A percentile compares a stretch with the other conserved stretches of the same genome.
These are phyloP conservation scores for Artibeus jamaicensis DNA, from an alignment of 2,797 vertebrate species.

Conservation along the genomic window DNA sequence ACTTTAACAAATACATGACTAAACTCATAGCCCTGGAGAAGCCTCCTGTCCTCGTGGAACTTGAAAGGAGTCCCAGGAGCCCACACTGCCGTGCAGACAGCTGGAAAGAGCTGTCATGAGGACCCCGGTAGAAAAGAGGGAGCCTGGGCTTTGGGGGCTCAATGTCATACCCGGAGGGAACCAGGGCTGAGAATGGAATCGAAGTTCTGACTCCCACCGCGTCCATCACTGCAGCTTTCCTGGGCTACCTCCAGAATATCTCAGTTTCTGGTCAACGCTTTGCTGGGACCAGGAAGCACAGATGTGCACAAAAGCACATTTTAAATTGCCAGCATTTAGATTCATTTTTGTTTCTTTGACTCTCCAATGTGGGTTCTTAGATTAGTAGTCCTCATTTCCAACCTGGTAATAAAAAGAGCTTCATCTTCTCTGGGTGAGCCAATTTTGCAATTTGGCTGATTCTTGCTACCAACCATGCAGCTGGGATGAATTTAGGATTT, in stretches of 20 bases:
- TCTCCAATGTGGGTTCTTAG: conserved; percentile 24
- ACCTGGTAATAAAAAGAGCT: conserved; percentile 31
- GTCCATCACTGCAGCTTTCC: not conserved
- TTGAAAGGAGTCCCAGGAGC: not conserved
- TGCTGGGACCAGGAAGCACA: conserved; percentile 7
- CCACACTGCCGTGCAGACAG: not conserved
- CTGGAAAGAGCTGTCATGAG: conserved; percentile 12
- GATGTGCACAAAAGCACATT: conserved; percentile 28
- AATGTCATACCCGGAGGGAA: not conserved
- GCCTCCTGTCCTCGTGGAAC: not conserved
- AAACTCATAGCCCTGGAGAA: not conserved
- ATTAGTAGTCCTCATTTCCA: conserved; percentile 39
- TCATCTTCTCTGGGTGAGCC: conserved; percentile 12
- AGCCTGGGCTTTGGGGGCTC: not conserved
- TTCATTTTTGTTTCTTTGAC: conserved; percentile 48
- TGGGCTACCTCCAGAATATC: not conserved
- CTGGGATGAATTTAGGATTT: not conserved
- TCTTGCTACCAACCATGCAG: conserved; percentile 2
- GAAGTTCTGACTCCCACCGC: not conserved
- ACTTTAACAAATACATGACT: not conserved
- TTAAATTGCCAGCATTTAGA: conserved; percentile 41
- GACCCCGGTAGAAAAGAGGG: not conserved
- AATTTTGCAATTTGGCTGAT: conserved; percentile 37
- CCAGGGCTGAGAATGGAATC: not conserved
- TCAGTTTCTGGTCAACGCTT: not conserved